Conservation (phyloP, 2,888 invertebrate species). For the Mesochorus sp. region DNA sequence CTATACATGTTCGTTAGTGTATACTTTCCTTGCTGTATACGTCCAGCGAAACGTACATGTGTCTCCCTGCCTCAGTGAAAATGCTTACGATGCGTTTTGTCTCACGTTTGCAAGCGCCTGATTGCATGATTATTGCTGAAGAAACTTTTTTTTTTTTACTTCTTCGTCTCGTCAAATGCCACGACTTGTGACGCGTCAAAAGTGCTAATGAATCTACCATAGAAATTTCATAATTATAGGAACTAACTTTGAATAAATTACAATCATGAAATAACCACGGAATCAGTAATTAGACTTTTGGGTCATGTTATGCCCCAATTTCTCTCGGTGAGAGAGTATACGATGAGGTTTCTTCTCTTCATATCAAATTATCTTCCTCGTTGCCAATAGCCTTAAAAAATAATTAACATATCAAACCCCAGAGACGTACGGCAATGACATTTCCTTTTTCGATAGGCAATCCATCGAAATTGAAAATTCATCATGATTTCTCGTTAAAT, state of each 20-base stretch:
- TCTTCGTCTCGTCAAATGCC: slow-evolving; percentile 14
- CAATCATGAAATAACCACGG: too few species aligned
- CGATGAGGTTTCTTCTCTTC: too few species aligned
- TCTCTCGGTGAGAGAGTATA: too few species aligned
- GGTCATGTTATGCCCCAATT: too few species aligned
- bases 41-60: neutral
- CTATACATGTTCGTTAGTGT: neutral
- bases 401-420: too few species aligned
- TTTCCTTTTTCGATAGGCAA: too few species aligned
- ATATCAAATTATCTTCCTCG: too few species aligned
- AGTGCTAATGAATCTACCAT: neutral
- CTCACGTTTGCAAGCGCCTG: neutral
- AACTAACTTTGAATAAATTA: neutral
- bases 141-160: too few species aligned
- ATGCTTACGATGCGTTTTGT: neutral
- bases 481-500: neutral
- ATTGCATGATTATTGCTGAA: slow-evolving; percentile 5
- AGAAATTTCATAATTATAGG: neutral
- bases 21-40: neutral
- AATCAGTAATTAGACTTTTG: too few species aligned
- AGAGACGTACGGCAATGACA: too few species aligned
- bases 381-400: too few species aligned
- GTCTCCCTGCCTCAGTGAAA: slow-evolving; percentile 1
- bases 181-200: slow-evolving; percentile 6
- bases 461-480: too few species aligned